Percentiles rank a stretch among this genome's conserved stretches.
Evolutionary conservation across 2,797 vertebrate species (phyloP).

Genomic region (Chrosomus eos): DNA sequence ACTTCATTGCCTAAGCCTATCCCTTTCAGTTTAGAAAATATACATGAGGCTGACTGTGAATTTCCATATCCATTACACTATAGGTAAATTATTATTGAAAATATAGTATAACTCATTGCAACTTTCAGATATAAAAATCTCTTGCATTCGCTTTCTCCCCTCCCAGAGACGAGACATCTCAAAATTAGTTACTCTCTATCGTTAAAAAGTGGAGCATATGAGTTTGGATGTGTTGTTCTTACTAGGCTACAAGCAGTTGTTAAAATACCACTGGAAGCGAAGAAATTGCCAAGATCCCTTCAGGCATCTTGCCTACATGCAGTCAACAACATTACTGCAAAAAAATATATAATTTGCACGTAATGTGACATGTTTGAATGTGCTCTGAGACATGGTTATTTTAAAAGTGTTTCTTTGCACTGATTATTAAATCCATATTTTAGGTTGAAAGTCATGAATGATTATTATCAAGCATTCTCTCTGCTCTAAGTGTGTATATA

Average conservation of each 20-base stretch:
- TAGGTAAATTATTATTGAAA: not conserved
- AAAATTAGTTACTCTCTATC: not conserved
- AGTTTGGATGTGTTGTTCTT: not conserved
- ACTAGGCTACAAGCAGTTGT: conserved; percentile 11
- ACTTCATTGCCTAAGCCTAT: conserved; percentile 7
- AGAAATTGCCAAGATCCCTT: not conserved
- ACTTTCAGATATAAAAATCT: not conserved
- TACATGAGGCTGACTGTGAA: conserved; percentile 13
- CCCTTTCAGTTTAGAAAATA: conserved; percentile 26
- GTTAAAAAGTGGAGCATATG: conserved; percentile 2
- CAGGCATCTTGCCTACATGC: conserved; percentile 3
- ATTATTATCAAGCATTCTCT: conserved; percentile 11
- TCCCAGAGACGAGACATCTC: not conserved
- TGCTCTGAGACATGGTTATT: conserved; percentile 19
- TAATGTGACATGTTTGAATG: conserved; percentile 25
- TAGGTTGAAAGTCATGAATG: conserved; percentile 7
- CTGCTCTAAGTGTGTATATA: not conserved
- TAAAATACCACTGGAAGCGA: conserved; percentile 35
- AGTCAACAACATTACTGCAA: conserved; percentile 19
- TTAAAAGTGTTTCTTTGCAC: not conserved
- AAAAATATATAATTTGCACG: not conserved
- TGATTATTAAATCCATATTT: conserved; percentile 8
- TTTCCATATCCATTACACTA: not conserved
- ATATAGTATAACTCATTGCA: not conserved
- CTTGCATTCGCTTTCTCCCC: not conserved